These are phyloP conservation scores for Trilocha varians DNA, from an alignment of 2,888 invertebrate genomes.

Conservation along the genomic window DNA sequence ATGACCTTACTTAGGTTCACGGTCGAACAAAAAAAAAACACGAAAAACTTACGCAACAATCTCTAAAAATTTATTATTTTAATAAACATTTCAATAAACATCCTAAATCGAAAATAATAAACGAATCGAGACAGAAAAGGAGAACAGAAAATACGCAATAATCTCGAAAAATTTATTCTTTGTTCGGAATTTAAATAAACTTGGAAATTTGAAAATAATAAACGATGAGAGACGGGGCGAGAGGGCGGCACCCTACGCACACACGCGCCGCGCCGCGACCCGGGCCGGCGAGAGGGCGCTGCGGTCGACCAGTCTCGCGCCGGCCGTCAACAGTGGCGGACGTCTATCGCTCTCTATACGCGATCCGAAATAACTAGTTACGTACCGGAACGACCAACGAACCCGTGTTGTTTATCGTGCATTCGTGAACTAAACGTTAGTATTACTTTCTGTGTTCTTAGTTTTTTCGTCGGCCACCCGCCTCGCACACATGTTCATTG, in stretches of 20 bases:
- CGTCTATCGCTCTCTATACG: conserved; percentile 50
- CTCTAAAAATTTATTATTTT: background rate
- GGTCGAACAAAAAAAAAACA: conserved; percentile 49
- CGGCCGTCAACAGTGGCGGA: conserved; percentile 51
- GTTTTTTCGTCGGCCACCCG: conserved; percentile 22
- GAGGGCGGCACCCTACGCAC: conserved; percentile 39
- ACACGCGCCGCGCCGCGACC: conserved; percentile 37
- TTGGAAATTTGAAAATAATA: conserved; percentile 30
- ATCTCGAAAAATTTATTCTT: too few species aligned
- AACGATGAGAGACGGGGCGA: conserved; percentile 30
- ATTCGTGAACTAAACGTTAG: conserved; percentile 61
- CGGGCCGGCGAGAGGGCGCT: conserved; percentile 58
- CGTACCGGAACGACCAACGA: conserved; percentile 55
- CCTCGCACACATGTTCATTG: conserved; percentile 48
- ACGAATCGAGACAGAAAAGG: too few species aligned
- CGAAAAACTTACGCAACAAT: background rate
- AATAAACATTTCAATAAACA: background rate
- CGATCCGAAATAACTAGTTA: conserved; percentile 67
- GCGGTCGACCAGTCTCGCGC: conserved; percentile 70
- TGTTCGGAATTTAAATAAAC: conserved; percentile 55
- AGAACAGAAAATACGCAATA: too few species aligned
- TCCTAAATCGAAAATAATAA: too few species aligned
- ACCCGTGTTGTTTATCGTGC: conserved; percentile 52
- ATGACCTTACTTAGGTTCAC: conserved; percentile 66
- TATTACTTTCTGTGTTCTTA: conserved; percentile 33